These are phyloP conservation scores for Lota lota DNA, from an alignment of 2,113 vertebrate genomes.

Conservation along the genomic window DNA sequence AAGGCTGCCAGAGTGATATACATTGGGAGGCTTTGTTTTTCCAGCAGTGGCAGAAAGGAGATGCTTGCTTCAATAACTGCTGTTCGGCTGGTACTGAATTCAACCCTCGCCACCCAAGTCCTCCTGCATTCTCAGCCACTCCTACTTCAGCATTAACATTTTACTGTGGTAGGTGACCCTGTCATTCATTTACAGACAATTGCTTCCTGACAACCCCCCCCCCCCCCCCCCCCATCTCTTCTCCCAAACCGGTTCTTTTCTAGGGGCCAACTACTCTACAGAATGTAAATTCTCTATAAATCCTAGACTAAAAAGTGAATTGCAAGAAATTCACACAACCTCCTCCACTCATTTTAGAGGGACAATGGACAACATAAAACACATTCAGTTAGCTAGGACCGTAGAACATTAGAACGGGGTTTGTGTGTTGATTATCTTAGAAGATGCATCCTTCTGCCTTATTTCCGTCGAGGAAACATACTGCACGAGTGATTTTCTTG, in stretches of 20 bases:
- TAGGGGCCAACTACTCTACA: conserved; percentile 39
- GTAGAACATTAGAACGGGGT: conserved; percentile 35
- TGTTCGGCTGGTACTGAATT: too few species aligned
- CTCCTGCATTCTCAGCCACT: conserved; percentile 39
- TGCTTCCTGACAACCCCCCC: conserved; percentile 54
- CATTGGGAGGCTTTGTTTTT: too few species aligned
- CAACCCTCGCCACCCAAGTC: conserved; percentile 6
- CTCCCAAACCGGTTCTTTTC: conserved; percentile 52
- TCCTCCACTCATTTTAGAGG: conserved; percentile 26
- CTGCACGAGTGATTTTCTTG: conserved; percentile 32
- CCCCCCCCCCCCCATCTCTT: conserved; percentile 33
- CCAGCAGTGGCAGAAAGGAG: too few species aligned
- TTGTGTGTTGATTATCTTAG: conserved; percentile 6
- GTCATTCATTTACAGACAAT: conserved; percentile 74
- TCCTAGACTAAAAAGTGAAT: conserved; percentile 29
- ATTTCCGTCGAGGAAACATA: conserved; percentile 30
- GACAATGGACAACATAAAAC: conserved; percentile 49
- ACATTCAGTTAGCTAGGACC: conserved; percentile 62
- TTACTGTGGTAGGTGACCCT: conserved; percentile 60
- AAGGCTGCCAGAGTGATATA: too few species aligned
- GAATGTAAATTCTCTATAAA: conserved; percentile 71
- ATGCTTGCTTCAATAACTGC: too few species aligned
- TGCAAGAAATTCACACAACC: conserved; percentile 27
- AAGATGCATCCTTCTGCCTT: neutral
- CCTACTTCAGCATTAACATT: conserved; percentile 69